Base-by-base conservation (phyloP, 2,113 vertebrate genomes). In the Pungitius pungitius region DNA sequence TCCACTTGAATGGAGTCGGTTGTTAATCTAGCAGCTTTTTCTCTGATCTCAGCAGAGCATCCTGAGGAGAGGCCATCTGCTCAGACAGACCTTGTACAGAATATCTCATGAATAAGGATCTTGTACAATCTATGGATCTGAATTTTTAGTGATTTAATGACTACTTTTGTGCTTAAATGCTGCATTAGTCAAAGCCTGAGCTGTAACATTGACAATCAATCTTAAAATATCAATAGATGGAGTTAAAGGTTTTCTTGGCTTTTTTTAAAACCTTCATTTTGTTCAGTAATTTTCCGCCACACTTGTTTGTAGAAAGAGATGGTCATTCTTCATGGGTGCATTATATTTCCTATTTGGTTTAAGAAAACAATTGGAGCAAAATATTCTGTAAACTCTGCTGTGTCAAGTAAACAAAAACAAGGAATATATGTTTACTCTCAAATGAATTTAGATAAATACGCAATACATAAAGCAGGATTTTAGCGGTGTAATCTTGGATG, bases 51-150 rank as follows among this genome's bases (percentile, higher is more conserved):
- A 79, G 79, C 80, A 65, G 75, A 64, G 84, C 59, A 83, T 87
- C 88, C 80, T 89, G 83, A 82, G 76, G 88, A 78, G 90, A 78
- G 42, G 69, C 88, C 90, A 89, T 90, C 87, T 91, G 90, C 81
- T 89, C 73, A 66, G 20, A 78, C 73, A 79, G 85, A 86, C 70
- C 74, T 77, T 79, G 82, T 60, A 73, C 45, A 3, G 6, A 84
- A 62, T 35, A 20, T 56, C 64, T 77, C 47, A 27, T n/a, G 37
- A 61, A 65, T 58, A 60, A 40, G 58, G 47, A 81, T 81, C 40
- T 24, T 64, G 4, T 52, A 66, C 66, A 73, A 22, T 10, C 6
- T 14, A 17, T 11, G 2, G 22, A 61, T 52, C 10, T 56, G 10
- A 73, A 76, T 54, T 62, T 78, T 1, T 17, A 22, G 22, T 72